Percentiles rank a stretch among this genome's conserved stretches.
Conservation (phyloP, 2,888 invertebrate species). For the Meliscaeva auricollis region DNA sequence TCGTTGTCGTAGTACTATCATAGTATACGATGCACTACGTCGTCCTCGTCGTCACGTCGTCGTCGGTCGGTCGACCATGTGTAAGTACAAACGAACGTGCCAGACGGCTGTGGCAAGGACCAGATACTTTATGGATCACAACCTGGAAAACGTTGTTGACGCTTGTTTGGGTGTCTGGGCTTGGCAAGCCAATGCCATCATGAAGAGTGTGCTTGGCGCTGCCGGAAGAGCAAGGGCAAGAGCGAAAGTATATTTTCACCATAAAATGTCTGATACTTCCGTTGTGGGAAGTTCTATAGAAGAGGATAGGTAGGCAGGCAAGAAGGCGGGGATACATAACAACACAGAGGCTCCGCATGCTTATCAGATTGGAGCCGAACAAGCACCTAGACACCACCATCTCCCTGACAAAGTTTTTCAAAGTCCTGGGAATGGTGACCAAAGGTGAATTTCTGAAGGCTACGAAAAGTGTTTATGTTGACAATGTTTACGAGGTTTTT, state of each 20-base stretch:
- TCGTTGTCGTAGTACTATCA: constrained; percentile 59
- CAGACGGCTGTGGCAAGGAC: constrained; percentile 68
- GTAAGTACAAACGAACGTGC: constrained; percentile 58
- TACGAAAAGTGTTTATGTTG: neutral
- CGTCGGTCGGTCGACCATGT: constrained; percentile 16
- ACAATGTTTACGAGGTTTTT: no score
- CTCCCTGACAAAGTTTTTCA: neutral
- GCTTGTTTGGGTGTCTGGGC: constrained; percentile 58
- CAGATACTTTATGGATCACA: constrained; percentile 71
- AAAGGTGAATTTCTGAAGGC: constrained; percentile 7
- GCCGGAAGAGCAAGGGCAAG: constrained; percentile 67
- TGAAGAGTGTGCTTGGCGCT: constrained; percentile 36
- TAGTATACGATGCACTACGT: constrained; percentile 33
- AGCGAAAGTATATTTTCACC: constrained; percentile 71
- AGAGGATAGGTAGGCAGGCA: neutral
- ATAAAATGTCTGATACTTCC: constrained; percentile 73
- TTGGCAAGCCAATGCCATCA: constrained; percentile 17
- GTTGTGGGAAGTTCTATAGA: constrained; percentile 52
- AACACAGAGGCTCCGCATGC: constrained; percentile 60
- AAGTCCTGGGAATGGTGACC: neutral
- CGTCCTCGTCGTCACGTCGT: no score
- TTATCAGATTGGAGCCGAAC: constrained; percentile 67
- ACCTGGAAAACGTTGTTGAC: constrained; percentile 63
- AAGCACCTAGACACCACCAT: constrained; percentile 61
- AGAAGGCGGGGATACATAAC: constrained; percentile 6